phyloP scores from a whole-genome alignment of 2,888 invertebrate species.

The Hylaea fasciaria region DNA sequence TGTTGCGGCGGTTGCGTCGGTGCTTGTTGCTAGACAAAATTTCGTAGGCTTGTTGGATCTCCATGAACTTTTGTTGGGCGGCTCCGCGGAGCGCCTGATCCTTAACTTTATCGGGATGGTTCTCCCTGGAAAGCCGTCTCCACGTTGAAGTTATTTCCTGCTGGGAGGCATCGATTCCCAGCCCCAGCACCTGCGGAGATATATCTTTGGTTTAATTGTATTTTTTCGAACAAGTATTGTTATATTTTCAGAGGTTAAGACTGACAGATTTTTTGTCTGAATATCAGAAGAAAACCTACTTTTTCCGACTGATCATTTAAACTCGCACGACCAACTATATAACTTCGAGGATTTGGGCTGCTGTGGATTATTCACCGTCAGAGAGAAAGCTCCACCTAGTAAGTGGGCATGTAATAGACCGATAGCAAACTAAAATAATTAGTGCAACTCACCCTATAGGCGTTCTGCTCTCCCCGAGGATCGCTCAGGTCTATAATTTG shows the following conservation, averaged over 20 bases:
- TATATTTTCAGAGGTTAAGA: no score
- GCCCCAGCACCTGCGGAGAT: constrained; percentile 86
- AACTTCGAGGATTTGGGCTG: no score
- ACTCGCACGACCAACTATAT: no score
- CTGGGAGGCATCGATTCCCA: constrained; percentile 92
- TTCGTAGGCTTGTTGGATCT: constrained; percentile 97
- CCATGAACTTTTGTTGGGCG: constrained; percentile 95
- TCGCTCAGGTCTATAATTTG: constrained; percentile 94
- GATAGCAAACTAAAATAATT: not conserved
- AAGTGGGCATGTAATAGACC: no score
- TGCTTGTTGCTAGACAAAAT: constrained; percentile 93
- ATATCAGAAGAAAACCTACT: no score
- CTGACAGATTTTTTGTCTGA: no score
- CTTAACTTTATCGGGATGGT: constrained; percentile 96
- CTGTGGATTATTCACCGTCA: no score
- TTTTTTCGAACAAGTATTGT: no score
- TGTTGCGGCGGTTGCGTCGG: constrained; percentile 89
- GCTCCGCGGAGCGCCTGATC: constrained; percentile 87
- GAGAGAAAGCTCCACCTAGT: no score
- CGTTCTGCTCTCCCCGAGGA: constrained; percentile 95
- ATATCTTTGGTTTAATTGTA: no score
- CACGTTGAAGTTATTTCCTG: constrained; percentile 93
- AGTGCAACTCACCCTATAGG: constrained; percentile 87
- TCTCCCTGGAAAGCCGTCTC: constrained; percentile 91
- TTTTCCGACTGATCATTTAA: no score